Evolutionary conservation across 2,113 vertebrate genomes (phyloP).

Genomic region (Megalops atlanticus): DNA sequence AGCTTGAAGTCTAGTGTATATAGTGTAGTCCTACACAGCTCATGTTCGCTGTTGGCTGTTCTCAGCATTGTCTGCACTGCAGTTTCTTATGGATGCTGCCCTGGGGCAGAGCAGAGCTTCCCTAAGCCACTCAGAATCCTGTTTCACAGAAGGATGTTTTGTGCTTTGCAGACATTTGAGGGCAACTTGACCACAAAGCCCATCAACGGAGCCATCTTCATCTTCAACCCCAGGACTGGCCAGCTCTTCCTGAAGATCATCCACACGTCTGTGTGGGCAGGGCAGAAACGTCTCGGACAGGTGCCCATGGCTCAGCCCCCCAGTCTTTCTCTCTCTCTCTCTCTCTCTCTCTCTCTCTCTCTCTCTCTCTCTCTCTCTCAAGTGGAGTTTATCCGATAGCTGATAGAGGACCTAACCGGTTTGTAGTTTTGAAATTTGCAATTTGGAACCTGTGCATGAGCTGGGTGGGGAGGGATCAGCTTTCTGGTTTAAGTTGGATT

Average conservation of each 20-base stretch:
- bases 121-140: no score
- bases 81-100: no score
- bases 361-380: not conserved
- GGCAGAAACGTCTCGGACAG: constrained; percentile 98
- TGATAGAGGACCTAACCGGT: not conserved
- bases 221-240: constrained; percentile 98
- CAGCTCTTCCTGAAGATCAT: constrained; percentile 99
- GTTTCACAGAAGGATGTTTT: not conserved
- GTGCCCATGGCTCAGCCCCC: constrained; percentile 51
- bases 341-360: not conserved
- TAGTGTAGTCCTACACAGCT: no score
- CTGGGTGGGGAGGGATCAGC: not conserved
- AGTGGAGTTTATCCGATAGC: not conserved
- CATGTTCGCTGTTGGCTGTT: no score
- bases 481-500: no score
- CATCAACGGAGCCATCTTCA: constrained; percentile 99
- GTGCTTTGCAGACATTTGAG: constrained; percentile 86
- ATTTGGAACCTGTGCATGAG: no score
- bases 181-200: constrained; percentile 98
- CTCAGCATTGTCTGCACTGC: no score
- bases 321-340: not conserved
- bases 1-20: no score
- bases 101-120: no score
- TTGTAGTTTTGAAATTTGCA: not conserved
- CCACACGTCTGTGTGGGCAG: constrained; percentile 98